These are phyloP conservation scores for Criorhina ranunculi DNA, from an alignment of 2,888 invertebrate genomes.

Conservation along the genomic window DNA sequence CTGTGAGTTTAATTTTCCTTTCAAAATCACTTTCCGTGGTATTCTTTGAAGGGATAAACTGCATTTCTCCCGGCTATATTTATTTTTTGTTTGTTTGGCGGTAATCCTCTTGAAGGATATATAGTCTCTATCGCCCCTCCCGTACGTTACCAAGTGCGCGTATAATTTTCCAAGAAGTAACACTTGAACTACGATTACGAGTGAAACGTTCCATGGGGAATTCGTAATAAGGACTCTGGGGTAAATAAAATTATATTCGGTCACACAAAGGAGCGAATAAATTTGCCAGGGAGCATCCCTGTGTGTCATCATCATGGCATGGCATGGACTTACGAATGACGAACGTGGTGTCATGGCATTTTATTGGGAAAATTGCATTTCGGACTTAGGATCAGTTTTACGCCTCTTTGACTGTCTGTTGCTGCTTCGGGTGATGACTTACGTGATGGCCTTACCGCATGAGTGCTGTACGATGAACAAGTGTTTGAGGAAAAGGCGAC, in stretches of 20 bases:
- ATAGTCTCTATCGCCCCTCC: not conserved
- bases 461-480: conserved; percentile 8
- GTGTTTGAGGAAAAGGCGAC: not conserved
- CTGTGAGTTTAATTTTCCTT: conserved; percentile 1
- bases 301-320: too few species aligned
- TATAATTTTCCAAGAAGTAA: conserved; percentile 57
- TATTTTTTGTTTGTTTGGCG: not conserved
- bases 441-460: conserved; percentile 15
- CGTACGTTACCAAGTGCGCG: conserved; percentile 7
- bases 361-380: conserved; percentile 57
- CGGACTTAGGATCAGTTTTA: conserved; percentile 33
- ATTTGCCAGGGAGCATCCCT: not conserved
- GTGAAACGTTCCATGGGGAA: conserved; percentile 47
- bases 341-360: conserved; percentile 38
- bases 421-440: not conserved
- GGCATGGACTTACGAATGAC: conserved; percentile 8
- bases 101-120: conserved; percentile 3
- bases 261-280: not conserved
- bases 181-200: conserved; percentile 39
- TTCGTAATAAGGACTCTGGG: conserved; percentile 37
- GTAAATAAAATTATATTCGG: conserved; percentile 10
- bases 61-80: not conserved
- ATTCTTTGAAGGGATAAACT: conserved; percentile 9
- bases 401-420: conserved; percentile 34
- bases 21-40: not conserved